phyloP scores from a whole-genome alignment of 2,113 vertebrate species.

The Paracanthobrama guichenoti region DNA sequence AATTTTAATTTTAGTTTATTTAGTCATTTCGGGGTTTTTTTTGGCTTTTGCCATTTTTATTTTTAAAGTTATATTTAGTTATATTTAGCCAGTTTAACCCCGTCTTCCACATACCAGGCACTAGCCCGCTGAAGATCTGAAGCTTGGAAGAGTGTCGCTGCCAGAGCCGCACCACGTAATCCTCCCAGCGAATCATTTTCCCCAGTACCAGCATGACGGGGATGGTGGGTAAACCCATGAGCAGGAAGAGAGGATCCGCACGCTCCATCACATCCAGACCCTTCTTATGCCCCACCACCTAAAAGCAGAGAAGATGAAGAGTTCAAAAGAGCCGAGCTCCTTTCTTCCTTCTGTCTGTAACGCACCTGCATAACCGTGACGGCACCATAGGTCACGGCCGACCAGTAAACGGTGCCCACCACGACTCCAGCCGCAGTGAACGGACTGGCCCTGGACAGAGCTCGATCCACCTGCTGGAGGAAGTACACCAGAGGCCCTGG shows the following conservation, averaged over 20 bases:
- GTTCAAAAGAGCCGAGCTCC: not conserved
- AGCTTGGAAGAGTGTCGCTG: conserved; percentile 67
- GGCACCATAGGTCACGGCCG: conserved; percentile 78
- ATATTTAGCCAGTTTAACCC: no score
- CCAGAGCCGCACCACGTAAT: conserved; percentile 75
- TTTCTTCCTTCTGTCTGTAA: not conserved
- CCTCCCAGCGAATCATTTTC: conserved; percentile 81
- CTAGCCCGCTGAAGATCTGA: conserved; percentile 54
- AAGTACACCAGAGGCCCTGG: conserved; percentile 77
- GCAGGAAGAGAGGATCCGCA: conserved; percentile 76
- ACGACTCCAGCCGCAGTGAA: conserved; percentile 76
- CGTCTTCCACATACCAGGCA: conserved; percentile 57
- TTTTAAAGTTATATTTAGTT: no score
- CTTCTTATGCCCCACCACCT: conserved; percentile 81
- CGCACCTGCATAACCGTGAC: conserved; percentile 81
- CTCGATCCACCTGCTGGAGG: conserved; percentile 75
- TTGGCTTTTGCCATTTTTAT: no score
- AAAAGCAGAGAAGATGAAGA: not conserved
- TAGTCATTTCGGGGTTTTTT: not conserved
- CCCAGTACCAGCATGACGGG: conserved; percentile 76
- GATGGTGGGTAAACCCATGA: conserved; percentile 79
- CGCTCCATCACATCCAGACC: conserved; percentile 77
- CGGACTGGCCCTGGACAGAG: conserved; percentile 73
- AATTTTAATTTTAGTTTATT: not conserved
- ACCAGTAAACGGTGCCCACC: conserved; percentile 78